These are phyloP conservation scores for Timandra comae DNA, from an alignment of 2,888 invertebrate genomes.

Conservation along the genomic window DNA sequence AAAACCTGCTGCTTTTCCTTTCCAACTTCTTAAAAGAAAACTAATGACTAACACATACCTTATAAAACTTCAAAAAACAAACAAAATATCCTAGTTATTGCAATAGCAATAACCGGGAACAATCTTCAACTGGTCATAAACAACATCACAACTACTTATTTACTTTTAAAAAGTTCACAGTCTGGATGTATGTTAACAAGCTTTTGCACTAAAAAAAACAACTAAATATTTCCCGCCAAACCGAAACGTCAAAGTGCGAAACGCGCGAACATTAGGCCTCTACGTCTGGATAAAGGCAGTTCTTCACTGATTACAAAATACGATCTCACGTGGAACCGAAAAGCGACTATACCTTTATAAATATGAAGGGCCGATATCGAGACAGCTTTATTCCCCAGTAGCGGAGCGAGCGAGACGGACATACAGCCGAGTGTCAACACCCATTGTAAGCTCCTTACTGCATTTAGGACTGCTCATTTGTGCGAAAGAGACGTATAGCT, in stretches of 20 bases:
- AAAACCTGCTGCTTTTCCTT: too few species aligned
- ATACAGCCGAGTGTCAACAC: constrained; percentile 48
- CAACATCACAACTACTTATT: constrained; percentile 58
- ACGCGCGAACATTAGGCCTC: constrained; percentile 65
- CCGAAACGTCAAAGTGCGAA: constrained; percentile 69
- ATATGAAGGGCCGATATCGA: constrained; percentile 54
- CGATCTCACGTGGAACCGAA: constrained; percentile 69
- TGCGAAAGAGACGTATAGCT: constrained; percentile 56
- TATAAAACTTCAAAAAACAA: constrained; percentile 37
- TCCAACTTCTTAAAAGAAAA: too few species aligned
- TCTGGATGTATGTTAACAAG: constrained; percentile 31
- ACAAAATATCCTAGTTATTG: constrained; percentile 70
- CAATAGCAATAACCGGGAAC: constrained; percentile 61
- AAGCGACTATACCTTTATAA: constrained; percentile 60
- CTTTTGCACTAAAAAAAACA: constrained; percentile 21
- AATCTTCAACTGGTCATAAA: constrained; percentile 55
- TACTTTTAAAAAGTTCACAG: constrained; percentile 38
- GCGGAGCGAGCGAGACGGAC: constrained; percentile 47
- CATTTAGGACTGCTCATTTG: constrained; percentile 71
- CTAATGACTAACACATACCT: constrained; percentile 49
- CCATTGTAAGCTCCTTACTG: constrained; percentile 71
- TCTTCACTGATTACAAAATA: constrained; percentile 75
- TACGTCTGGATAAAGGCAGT: constrained; percentile 65
- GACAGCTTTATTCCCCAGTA: constrained; percentile 46
- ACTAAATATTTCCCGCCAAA: constrained; percentile 60